Conservation (phyloP, 2,888 invertebrate genomes). For the Aradus depressus region DNA sequence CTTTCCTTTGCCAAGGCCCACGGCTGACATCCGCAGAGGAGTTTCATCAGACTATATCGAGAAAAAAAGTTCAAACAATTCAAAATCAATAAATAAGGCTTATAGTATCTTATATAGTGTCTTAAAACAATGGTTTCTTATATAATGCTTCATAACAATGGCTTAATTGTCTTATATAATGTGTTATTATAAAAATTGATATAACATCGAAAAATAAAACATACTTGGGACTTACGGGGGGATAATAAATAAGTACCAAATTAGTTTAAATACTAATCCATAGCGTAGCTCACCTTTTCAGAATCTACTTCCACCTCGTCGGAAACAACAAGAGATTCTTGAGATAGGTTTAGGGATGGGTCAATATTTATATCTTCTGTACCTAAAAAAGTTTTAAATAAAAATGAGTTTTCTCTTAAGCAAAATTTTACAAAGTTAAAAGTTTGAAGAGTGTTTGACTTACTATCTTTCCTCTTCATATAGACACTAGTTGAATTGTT, state of each 20-base stretch:
- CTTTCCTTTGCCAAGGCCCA: constrained; percentile 68
- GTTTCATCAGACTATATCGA: constrained; percentile 25
- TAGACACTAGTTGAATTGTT: constrained; percentile 37
- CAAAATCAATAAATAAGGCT: neutral
- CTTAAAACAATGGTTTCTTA: no score
- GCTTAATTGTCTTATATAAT: no score
- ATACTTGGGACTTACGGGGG: no score
- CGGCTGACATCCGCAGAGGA: constrained; percentile 35
- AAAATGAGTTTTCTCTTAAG: no score
- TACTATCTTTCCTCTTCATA: constrained; percentile 46
- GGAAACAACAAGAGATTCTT: constrained; percentile 32
- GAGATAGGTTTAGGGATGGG: constrained; percentile 44
- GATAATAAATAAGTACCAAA: neutral
- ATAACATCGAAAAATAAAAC: no score
- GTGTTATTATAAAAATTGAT: no score
- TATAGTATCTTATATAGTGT: no score
- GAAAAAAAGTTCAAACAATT: constrained; percentile 6
- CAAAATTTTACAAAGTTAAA: neutral
- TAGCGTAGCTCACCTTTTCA: constrained; percentile 28
- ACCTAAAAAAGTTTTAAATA: constrained; percentile 38
- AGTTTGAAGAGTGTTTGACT: constrained; percentile 32
- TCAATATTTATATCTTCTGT: constrained; percentile 52
- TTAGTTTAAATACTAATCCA: neutral
- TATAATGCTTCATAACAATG: no score
- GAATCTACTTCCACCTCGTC: constrained; percentile 32